A percentile compares a stretch with the other conserved stretches of the same genome.
These are phyloP conservation scores for Catocala nupta DNA, from an alignment of 2,888 invertebrate genomes.

Conservation along the genomic window DNA sequence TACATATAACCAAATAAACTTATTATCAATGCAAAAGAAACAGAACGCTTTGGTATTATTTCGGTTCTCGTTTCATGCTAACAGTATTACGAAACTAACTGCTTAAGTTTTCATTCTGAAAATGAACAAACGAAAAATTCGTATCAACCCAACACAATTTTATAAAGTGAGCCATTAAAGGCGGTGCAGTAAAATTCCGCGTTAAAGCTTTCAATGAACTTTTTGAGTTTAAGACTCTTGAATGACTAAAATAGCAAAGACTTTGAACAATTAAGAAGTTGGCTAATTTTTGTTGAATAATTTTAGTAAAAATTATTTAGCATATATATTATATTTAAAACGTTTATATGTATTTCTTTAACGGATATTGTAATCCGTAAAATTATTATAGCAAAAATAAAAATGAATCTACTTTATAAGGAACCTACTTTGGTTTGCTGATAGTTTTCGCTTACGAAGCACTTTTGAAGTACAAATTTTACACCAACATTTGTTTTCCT, in stretches of 20 bases:
- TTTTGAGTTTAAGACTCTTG: neutral
- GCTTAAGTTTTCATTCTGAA: neutral
- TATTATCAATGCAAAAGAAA: no score
- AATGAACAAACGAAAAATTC: neutral
- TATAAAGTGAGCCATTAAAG: conserved; percentile 1
- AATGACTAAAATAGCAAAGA: neutral
- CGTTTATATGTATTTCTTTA: no score
- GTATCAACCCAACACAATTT: neutral
- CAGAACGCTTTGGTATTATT: no score
- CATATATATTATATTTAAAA: neutral
- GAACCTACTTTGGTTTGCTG: conserved; percentile 5
- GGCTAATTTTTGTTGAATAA: conserved; percentile 1
- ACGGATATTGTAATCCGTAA: no score
- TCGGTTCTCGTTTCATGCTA: no score
- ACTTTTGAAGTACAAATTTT: conserved; percentile 12
- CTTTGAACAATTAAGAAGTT: conserved; percentile 2
- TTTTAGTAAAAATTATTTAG: neutral
- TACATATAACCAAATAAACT: no score
- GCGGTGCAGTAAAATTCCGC: conserved; percentile 4
- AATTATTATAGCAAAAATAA: no score
- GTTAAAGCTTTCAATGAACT: conserved; percentile 1
- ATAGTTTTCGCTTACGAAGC: neutral
- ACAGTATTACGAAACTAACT: neutral
- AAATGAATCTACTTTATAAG: neutral
- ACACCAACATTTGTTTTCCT: conserved; percentile 6